phyloP scores from a whole-genome alignment of 2,797 vertebrate genomes.

The Uromys caudimaculatus region DNA sequence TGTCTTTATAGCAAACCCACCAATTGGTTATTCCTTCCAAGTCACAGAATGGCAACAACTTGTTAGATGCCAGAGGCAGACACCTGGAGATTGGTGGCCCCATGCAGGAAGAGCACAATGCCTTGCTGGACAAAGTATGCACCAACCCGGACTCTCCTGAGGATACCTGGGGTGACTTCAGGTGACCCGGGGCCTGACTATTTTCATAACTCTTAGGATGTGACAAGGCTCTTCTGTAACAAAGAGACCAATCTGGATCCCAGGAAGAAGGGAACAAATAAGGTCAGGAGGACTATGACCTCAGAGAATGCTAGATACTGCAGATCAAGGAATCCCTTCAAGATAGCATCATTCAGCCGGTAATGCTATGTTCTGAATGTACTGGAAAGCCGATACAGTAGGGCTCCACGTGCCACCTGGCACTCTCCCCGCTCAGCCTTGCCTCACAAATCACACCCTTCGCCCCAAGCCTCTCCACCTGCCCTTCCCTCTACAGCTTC shows the following conservation, averaged over 20 bases:
- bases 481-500: background rate
- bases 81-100: background rate
- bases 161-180: background rate
- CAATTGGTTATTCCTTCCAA: background rate
- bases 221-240: background rate
- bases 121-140: background rate
- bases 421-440: background rate
- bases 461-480: background rate
- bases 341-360: background rate
- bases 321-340: background rate
- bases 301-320: background rate
- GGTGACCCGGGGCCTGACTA: background rate
- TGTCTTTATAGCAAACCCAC: background rate
- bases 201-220: background rate
- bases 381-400: background rate
- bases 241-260: background rate
- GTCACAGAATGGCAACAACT: background rate
- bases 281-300: background rate
- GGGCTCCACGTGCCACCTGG: background rate
- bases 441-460: background rate
- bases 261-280: background rate
- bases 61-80: background rate
- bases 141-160: background rate
- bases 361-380: fast-evolving
- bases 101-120: background rate